Conservation (phyloP, 2,888 invertebrate species). For the Minunthozetes semirufus region DNA sequence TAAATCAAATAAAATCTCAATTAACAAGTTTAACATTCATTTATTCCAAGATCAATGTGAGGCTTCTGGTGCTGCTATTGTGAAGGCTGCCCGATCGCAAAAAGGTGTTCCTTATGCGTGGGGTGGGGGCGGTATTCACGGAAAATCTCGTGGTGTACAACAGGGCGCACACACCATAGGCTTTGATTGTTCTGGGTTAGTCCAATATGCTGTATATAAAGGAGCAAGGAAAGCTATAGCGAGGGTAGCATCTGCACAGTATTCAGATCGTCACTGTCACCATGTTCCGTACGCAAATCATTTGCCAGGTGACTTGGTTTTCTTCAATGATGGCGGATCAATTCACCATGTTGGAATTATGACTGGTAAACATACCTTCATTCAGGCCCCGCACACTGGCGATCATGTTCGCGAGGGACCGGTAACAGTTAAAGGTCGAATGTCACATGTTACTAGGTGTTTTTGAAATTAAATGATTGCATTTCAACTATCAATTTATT, state of each 20-base stretch:
- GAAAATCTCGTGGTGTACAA: background rate
- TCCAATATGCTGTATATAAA: conserved; percentile 21
- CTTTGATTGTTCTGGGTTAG: conserved; percentile 18
- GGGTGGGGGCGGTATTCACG: conserved; percentile 15
- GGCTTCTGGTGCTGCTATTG: background rate
- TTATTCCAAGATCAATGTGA: background rate
- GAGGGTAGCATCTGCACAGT: background rate
- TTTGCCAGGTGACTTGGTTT: background rate
- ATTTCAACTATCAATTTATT: too few species aligned
- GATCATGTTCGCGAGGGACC: background rate
- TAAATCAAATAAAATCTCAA: too few species aligned
- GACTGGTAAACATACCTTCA: background rate
- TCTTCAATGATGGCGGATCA: conserved; percentile 22
- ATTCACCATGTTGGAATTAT: conserved; percentile 2
- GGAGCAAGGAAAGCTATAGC: conserved; percentile 14
- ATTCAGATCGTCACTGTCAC: background rate
- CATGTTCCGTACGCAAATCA: background rate
- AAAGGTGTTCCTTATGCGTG: conserved; percentile 20
- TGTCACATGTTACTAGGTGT: background rate
- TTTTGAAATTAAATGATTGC: background rate
- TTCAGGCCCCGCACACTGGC: conserved; percentile 5
- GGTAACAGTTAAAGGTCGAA: background rate
- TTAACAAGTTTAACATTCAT: background rate
- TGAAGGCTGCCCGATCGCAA: conserved; percentile 1
- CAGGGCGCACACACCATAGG: conserved; percentile 6